Evolutionary conservation across 2,113 vertebrate species (phyloP).

Genomic region (Rhinolophus ferrumequinum): DNA sequence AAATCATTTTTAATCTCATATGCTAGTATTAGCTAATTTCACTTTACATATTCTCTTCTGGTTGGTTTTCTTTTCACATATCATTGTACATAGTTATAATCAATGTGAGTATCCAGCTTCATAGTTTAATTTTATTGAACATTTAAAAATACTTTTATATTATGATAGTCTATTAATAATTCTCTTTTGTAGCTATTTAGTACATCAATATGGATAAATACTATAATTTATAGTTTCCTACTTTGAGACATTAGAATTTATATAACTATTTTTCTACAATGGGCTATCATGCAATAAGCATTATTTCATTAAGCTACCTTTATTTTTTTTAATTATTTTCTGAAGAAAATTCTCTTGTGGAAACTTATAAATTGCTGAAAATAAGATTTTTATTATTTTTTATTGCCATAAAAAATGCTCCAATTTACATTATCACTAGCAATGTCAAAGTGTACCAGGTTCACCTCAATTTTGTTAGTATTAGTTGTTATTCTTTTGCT

Average conservation of each 20-base stretch:
- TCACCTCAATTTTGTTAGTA: background rate
- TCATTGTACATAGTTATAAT: background rate
- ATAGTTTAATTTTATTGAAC: background rate
- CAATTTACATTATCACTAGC: background rate
- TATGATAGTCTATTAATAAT: background rate
- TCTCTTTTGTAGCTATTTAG: background rate
- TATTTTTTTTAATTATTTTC: slow-evolving; percentile 47
- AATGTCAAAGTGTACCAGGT: background rate
- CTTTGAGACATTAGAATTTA: slow-evolving; percentile 14
- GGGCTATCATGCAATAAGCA: background rate
- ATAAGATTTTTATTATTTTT: background rate
- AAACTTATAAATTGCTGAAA: background rate
- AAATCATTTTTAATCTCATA: background rate
- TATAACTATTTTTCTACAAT: background rate
- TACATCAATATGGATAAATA: background rate
- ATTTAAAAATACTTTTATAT: background rate
- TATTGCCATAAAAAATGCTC: background rate
- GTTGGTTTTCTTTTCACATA: background rate
- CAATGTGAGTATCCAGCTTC: background rate
- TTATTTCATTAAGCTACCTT: background rate
- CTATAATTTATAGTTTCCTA: background rate
- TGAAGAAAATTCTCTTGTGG: background rate
- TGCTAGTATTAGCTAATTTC: background rate
- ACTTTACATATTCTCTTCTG: background rate
- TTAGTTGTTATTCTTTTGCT: background rate